phyloP scores from a whole-genome alignment of 2,888 invertebrate genomes.

The Diaprepes abbreviatus region DNA sequence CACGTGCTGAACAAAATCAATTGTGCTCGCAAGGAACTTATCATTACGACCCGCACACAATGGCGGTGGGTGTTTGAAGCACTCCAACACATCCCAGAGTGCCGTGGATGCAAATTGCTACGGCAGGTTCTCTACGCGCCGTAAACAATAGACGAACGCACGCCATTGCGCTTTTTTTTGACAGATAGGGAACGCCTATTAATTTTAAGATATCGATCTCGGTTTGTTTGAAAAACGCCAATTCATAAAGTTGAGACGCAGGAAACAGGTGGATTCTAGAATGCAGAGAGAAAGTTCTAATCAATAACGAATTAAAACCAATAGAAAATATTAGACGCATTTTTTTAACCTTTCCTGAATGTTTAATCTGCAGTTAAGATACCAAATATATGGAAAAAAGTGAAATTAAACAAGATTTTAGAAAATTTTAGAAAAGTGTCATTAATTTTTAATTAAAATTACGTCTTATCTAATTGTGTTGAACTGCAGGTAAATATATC shows the following conservation, averaged over 20 bases:
- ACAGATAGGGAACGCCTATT: conserved; percentile 36
- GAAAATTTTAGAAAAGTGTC: no score
- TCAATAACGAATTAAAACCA: no score
- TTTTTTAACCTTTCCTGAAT: no score
- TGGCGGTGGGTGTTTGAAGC: conserved; percentile 65
- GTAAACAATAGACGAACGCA: conserved; percentile 56
- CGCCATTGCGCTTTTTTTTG: conserved; percentile 54
- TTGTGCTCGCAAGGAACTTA: conserved; percentile 62
- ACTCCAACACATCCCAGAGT: conserved; percentile 60
- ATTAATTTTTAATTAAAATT: no score
- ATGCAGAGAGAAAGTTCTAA: no score
- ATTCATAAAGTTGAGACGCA: conserved; percentile 14
- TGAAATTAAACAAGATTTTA: no score
- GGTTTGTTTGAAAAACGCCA: conserved; percentile 1
- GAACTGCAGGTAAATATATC: no score
- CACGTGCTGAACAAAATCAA: conserved; percentile 67
- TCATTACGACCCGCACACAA: conserved; percentile 61
- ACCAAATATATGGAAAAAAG: no score
- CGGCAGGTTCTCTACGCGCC: conserved; percentile 56
- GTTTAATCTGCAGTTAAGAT: no score
- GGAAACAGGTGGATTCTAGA: neutral
- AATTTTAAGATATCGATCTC: conserved; percentile 28
- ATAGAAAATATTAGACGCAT: no score
- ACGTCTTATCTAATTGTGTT: no score
- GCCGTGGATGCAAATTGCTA: conserved; percentile 62